These are phyloP conservation scores for Phalacrocorax brasilianus DNA, from an alignment of 2,113 vertebrate genomes.

Conservation along the genomic window DNA sequence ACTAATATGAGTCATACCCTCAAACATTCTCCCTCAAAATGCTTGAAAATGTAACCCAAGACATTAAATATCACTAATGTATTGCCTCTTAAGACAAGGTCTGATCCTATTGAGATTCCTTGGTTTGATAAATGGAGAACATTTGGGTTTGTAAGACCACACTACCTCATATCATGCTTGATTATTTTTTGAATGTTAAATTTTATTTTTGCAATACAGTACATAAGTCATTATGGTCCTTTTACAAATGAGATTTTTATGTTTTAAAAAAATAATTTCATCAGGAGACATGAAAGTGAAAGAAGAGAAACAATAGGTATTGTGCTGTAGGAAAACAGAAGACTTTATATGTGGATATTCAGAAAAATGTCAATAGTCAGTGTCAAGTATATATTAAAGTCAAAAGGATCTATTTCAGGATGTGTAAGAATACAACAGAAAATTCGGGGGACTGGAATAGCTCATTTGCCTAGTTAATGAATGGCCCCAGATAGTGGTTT, in stretches of 20 bases:
- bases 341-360: background rate
- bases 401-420: background rate
- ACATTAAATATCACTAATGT: background rate
- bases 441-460: background rate
- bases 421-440: background rate
- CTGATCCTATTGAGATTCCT: background rate
- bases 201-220: background rate
- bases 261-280: background rate
- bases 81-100: background rate
- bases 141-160: background rate
- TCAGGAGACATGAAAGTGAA: background rate
- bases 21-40: background rate
- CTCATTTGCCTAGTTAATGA: background rate
- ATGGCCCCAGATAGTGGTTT: background rate
- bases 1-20: background rate
- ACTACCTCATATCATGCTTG: background rate
- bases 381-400: background rate
- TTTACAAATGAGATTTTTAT: background rate
- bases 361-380: background rate
- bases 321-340: background rate
- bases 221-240: background rate
- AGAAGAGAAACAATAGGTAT: background rate
- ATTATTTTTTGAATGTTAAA: background rate
- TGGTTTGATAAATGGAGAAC: background rate
- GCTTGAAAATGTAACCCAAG: background rate